phyloP scores from a whole-genome alignment of 2,113 vertebrate genomes.

The Himantopus leucocephalus region DNA sequence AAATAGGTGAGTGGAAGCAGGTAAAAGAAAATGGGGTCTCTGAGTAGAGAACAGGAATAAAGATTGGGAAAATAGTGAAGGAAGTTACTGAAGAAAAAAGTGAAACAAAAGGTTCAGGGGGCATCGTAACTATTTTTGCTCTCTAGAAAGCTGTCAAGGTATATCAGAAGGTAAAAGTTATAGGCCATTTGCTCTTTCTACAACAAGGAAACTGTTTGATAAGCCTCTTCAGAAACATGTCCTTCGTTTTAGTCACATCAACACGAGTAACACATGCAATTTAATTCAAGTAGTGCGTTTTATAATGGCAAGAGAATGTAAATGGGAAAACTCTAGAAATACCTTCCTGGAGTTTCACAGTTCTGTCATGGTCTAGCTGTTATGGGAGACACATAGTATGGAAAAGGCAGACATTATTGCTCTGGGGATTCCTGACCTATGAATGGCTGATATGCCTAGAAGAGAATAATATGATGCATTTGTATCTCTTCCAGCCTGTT shows the following conservation, averaged over 20 bases:
- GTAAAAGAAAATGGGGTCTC: neutral
- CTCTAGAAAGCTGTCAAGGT: neutral
- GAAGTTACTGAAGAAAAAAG: neutral
- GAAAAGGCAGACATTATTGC: neutral
- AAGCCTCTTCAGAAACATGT: neutral
- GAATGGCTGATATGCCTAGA: neutral
- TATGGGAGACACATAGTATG: neutral
- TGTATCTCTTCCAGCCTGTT: conserved; percentile 75
- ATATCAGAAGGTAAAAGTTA: neutral
- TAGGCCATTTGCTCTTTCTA: neutral
- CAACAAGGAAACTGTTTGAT: neutral
- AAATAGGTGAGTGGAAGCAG: neutral
- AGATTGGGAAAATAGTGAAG: neutral
- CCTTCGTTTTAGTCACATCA: neutral
- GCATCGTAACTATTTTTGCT: neutral
- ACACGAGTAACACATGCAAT: neutral
- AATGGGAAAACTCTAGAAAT: neutral
- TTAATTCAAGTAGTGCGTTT: neutral
- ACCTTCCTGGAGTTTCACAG: neutral
- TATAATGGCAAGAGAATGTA: neutral
- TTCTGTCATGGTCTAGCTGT: neutral
- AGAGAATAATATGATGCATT: neutral
- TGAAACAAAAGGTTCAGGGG: neutral
- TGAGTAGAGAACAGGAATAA: neutral
- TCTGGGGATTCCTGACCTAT: neutral